These are phyloP conservation scores for Galerucella calmariensis DNA, from an alignment of 2,888 invertebrate species.

Conservation along the genomic window DNA sequence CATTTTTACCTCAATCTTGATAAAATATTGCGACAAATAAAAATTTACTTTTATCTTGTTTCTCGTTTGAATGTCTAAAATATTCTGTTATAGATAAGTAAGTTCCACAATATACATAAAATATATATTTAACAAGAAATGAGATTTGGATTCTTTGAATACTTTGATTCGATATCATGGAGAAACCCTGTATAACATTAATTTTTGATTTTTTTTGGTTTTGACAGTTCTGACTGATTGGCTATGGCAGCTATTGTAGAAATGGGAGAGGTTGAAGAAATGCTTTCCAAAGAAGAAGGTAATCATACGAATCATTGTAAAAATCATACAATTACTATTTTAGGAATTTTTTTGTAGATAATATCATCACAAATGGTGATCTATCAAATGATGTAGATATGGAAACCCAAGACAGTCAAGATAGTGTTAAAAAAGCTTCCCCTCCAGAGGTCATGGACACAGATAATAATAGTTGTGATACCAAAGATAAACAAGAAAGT, in stretches of 20 bases:
- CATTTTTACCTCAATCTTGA: background rate
- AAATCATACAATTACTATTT: conserved; percentile 6
- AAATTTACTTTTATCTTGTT: background rate
- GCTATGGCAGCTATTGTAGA: conserved; percentile 63
- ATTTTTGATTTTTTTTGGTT: background rate
- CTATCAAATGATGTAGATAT: conserved; percentile 53
- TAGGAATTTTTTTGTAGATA: conserved; percentile 40
- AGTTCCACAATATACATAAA: too few species aligned
- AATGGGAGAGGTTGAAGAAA: conserved; percentile 65
- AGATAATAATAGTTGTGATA: conserved; percentile 53
- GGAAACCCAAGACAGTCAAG: conserved; percentile 50
- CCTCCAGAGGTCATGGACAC: conserved; percentile 52
- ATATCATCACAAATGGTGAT: conserved; percentile 59
- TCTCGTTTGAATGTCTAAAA: too few species aligned
- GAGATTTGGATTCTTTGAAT: background rate
- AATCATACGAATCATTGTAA: conserved; percentile 21
- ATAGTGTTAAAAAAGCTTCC: conserved; percentile 46
- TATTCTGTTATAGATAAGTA: too few species aligned
- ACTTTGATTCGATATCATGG: background rate
- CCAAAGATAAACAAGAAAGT: conserved; percentile 49
- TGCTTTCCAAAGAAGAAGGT: conserved; percentile 62
- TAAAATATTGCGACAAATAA: background rate
- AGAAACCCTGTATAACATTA: background rate
- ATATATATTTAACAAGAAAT: background rate
- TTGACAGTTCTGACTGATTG: conserved; percentile 50